A percentile compares a stretch with the other conserved stretches of the same genome.
Evolutionary conservation across 2,797 vertebrate genomes (phyloP).

Genomic region (Gallinago solitaria): DNA sequence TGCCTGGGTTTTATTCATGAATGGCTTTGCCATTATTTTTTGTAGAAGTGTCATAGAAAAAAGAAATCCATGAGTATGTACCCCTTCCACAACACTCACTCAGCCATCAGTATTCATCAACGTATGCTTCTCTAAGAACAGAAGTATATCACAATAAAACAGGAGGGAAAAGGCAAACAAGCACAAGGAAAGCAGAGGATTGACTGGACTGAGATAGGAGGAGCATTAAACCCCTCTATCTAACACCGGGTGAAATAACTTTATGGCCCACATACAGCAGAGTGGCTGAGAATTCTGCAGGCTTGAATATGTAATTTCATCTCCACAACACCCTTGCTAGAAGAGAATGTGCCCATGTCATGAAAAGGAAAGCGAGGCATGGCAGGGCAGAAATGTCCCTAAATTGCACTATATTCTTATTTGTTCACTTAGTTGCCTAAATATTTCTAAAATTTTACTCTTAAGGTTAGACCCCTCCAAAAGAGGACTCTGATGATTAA

Average conservation of each 20-base stretch:
- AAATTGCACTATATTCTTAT: not conserved
- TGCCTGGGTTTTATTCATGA: constrained; percentile 38
- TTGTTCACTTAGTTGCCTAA: not conserved
- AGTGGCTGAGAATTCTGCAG: not conserved
- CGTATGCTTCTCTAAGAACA: not conserved
- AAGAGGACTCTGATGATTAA: not conserved
- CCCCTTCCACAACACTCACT: not conserved
- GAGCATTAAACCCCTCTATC: not conserved
- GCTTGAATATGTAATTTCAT: not conserved
- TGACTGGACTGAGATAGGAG: constrained; percentile 6
- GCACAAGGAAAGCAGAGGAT: not conserved
- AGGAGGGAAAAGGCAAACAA: constrained; percentile 4
- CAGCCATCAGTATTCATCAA: not conserved
- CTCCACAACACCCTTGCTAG: not conserved
- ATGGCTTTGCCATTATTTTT: constrained; percentile 19
- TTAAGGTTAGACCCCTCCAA: not conserved
- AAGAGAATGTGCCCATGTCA: not conserved
- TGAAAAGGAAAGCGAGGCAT: not conserved
- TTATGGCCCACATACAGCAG: not conserved
- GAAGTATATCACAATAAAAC: constrained; percentile 32
- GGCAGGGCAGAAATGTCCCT: not conserved
- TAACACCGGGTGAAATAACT: not conserved
- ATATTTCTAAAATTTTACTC: not conserved
- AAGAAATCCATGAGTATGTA: not conserved
- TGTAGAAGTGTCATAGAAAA: not conserved